Conservation (phyloP, 2,888 invertebrate genomes). For the Lottia scabra region DNA sequence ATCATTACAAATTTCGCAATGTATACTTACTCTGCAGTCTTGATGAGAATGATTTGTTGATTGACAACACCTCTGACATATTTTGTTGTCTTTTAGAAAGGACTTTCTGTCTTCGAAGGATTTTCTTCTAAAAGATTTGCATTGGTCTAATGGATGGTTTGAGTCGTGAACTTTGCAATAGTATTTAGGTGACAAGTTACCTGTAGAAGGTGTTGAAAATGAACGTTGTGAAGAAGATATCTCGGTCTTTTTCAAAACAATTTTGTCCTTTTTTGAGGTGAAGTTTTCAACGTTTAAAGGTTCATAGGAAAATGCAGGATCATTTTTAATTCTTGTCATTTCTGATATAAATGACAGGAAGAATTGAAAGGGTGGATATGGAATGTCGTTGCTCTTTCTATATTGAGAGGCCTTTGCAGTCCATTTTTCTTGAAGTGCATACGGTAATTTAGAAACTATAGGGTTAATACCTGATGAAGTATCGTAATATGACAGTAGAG, state of each 20-base stretch:
- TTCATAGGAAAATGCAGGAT: slow-evolving; percentile 25
- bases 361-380: slow-evolving; percentile 33
- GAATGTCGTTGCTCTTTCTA: slow-evolving; percentile 23
- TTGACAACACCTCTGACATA: slow-evolving; percentile 27
- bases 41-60: slow-evolving; percentile 16
- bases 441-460: slow-evolving; percentile 34
- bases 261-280: too few species aligned
- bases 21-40: slow-evolving; percentile 17
- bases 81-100: background rate
- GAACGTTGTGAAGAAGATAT: too few species aligned
- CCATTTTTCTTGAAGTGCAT: slow-evolving; percentile 36
- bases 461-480: slow-evolving; percentile 31
- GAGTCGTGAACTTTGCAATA: background rate
- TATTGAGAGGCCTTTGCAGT: slow-evolving; percentile 24
- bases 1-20: slow-evolving; percentile 27
- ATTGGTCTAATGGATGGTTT: slow-evolving; percentile 19
- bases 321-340: slow-evolving; percentile 24
- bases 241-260: background rate
- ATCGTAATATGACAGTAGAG: slow-evolving; percentile 31
- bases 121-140: slow-evolving; percentile 14
- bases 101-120: slow-evolving; percentile 12
- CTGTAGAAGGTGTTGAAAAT: too few species aligned
- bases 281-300: background rate
- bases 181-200: too few species aligned
- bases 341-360: slow-evolving; percentile 32